phyloP scores from a whole-genome alignment of 2,113 vertebrate genomes.

The Nerophis lumbriciformis region DNA sequence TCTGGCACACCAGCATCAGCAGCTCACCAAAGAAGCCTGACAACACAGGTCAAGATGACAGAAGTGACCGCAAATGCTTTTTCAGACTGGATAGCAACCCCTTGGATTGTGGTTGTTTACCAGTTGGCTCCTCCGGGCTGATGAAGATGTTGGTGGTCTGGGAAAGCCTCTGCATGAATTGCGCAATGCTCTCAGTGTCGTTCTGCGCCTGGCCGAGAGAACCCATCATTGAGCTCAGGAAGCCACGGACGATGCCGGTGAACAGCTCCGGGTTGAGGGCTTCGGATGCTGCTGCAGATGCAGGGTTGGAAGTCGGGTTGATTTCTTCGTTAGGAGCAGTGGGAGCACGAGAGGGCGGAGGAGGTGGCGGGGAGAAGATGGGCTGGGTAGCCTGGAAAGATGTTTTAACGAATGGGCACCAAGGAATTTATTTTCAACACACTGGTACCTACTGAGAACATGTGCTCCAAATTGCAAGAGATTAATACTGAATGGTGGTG shows the following conservation, averaged over 20 bases:
- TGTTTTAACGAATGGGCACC: background rate
- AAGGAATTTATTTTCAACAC: background rate
- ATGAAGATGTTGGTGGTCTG: constrained; percentile 87
- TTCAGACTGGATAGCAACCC: background rate
- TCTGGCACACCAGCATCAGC: constrained; percentile 86
- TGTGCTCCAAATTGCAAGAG: too few relatives aligned
- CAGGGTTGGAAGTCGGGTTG: constrained; percentile 18
- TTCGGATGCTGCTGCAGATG: constrained; percentile 45
- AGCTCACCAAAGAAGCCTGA: constrained; percentile 88
- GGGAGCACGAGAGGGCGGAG: constrained; percentile 23
- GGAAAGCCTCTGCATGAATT: constrained; percentile 88
- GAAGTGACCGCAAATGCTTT: too few relatives aligned
- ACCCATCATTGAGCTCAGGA: constrained; percentile 86
- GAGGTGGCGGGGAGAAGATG: constrained; percentile 56
- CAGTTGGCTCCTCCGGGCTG: constrained; percentile 76
- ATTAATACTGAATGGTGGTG: background rate
- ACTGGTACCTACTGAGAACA: background rate
- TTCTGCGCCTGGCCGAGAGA: constrained; percentile 81
- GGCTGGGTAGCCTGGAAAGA: constrained; percentile 57
- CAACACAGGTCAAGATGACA: background rate
- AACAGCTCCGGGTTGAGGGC: constrained; percentile 82
- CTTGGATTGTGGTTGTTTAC: constrained; percentile 29
- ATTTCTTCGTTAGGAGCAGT: constrained; percentile 23
- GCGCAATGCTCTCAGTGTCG: constrained; percentile 86
- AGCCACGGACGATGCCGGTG: constrained; percentile 85